Evolutionary conservation across 2,888 invertebrate genomes (phyloP).

Genomic region (Xylota sylvarum): DNA sequence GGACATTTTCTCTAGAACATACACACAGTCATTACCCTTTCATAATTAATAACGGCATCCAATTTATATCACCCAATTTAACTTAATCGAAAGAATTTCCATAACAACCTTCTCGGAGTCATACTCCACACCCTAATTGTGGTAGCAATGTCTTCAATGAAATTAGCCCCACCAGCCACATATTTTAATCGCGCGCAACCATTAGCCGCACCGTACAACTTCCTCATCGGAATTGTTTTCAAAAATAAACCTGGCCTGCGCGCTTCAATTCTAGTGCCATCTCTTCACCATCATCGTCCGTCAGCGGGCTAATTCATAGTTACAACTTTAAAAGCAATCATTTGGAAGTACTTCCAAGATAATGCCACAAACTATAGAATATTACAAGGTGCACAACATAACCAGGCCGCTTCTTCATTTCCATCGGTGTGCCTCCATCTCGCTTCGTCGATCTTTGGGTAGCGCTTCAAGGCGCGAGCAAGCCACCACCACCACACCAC

Average conservation of each 20-base stretch:
- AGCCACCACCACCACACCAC: conserved; percentile 26
- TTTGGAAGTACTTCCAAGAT: conserved; percentile 76
- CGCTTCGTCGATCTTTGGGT: conserved; percentile 69
- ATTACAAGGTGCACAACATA: conserved; percentile 76
- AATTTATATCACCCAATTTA: background rate
- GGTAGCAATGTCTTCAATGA: conserved; percentile 39
- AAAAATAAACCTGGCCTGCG: conserved; percentile 12
- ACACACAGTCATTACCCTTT: too few relatives aligned
- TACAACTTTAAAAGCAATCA: conserved; percentile 77
- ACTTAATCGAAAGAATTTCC: background rate
- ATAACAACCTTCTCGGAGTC: background rate
- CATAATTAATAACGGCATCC: background rate
- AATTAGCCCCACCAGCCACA: background rate
- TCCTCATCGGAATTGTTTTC: conserved; percentile 1
- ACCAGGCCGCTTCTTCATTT: conserved; percentile 76
- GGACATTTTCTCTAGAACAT: too few relatives aligned
- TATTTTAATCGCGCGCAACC: conserved; percentile 23
- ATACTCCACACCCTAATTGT: conserved; percentile 44
- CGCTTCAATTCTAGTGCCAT: conserved; percentile 44
- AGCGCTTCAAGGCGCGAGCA: conserved; percentile 73
- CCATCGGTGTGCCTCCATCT: conserved; percentile 57
- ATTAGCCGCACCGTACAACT: conserved; percentile 66
- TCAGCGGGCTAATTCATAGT: conserved; percentile 76
- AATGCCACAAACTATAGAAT: conserved; percentile 77
- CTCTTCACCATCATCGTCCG: conserved; percentile 55